Percentiles rank a stretch among this genome's conserved stretches.
phyloP scores from a whole-genome alignment of 2,797 vertebrate genomes.

The Staurois parvus region DNA sequence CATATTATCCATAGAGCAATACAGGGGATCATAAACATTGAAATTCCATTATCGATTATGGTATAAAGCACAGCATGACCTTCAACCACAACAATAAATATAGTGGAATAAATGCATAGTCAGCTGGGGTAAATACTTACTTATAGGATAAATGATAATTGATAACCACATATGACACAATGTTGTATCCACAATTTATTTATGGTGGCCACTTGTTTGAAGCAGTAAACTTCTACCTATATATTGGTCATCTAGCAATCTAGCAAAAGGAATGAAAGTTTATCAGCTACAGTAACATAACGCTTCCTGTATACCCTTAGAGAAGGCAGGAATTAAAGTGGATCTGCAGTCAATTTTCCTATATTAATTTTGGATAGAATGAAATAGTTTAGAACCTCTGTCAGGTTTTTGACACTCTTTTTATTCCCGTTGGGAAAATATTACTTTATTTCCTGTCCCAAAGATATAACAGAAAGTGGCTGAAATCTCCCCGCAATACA shows the following conservation, averaged over 20 bases:
- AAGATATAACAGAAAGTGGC: too few species aligned
- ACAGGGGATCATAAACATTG: neutral
- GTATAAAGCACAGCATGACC: neutral
- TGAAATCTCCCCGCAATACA: too few species aligned
- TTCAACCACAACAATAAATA: conserved; percentile 1
- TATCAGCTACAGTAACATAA: neutral
- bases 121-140: neutral
- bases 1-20: neutral
- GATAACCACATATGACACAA: neutral
- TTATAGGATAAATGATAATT: neutral
- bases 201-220: neutral
- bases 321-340: neutral
- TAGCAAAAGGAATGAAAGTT: too few species aligned
- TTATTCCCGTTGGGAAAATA: too few species aligned
- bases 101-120: neutral
- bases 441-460: too few species aligned
- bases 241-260: neutral
- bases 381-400: neutral
- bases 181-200: neutral
- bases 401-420: too few species aligned
- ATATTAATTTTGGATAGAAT: neutral
- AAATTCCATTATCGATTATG: neutral
- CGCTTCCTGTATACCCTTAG: neutral
- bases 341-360: too few species aligned
- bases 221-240: neutral